Evolutionary conservation across 2,113 vertebrate species (phyloP).

Genomic region (Meleagris gallopavo): DNA sequence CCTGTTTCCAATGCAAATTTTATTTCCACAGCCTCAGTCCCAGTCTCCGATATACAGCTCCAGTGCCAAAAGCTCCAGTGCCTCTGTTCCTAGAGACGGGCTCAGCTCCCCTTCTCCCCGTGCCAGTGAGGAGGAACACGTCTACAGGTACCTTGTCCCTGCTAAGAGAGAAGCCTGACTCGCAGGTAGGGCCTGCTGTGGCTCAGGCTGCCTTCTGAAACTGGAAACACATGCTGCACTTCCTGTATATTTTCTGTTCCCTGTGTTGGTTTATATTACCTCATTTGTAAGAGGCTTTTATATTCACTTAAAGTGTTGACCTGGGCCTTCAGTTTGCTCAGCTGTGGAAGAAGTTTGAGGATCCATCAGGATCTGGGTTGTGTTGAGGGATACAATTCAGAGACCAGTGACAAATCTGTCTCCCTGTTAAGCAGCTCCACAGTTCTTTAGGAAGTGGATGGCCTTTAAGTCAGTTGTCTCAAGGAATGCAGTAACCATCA

Average conservation of each 20-base stretch:
- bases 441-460: neutral
- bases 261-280: neutral
- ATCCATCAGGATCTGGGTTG: neutral
- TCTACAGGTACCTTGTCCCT: conserved; percentile 87
- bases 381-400: neutral
- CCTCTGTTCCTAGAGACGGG: conserved; percentile 82
- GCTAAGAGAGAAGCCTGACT: neutral
- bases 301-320: neutral
- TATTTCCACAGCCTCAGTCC: conserved; percentile 56
- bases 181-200: neutral
- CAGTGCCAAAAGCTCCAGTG: conserved; percentile 79
- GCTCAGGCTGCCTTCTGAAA: neutral
- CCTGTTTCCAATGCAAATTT: conserved; percentile 11
- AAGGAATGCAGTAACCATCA: neutral
- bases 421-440: neutral
- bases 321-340: neutral
- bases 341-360: neutral
- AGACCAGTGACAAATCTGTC: neutral
- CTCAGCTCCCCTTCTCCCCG: conserved; percentile 79
- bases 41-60: conserved; percentile 80
- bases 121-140: conserved; percentile 93
- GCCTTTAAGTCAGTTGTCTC: neutral
- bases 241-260: neutral
- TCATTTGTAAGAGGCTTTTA: neutral
- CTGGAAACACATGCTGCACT: neutral